Percentiles rank a stretch among this genome's conserved stretches.
Conservation (phyloP, 2,113 vertebrate genomes). For the Pseudorectes ferrugineus region DNA sequence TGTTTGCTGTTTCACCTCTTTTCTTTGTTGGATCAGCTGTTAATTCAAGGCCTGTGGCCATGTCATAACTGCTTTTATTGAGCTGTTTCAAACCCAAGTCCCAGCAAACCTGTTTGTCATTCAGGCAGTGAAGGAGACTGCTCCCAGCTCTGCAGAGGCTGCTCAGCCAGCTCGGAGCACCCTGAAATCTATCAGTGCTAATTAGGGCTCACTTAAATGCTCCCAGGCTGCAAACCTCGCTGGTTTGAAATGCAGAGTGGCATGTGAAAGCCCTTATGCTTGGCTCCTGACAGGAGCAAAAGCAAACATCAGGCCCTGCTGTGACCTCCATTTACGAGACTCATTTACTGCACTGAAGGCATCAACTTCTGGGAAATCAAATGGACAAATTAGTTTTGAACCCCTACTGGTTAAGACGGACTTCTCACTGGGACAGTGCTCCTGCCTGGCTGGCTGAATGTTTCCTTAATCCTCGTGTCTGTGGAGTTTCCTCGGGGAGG, state of each 20-base stretch:
- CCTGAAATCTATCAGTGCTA: constrained; percentile 55
- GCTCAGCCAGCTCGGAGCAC: constrained; percentile 20
- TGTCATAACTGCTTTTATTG: constrained; percentile 41
- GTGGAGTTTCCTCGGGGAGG: neutral
- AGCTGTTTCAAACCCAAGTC: constrained; percentile 18
- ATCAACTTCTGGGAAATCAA: constrained; percentile 53
- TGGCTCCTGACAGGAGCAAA: constrained; percentile 52
- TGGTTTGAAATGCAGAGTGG: constrained; percentile 44
- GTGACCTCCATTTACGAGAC: constrained; percentile 59
- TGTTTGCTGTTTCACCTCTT: constrained; percentile 16
- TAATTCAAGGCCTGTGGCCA: constrained; percentile 46
- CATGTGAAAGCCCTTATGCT: neutral
- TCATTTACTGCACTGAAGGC: constrained; percentile 52
- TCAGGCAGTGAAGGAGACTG: constrained; percentile 32
- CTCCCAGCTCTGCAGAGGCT: constrained; percentile 19
- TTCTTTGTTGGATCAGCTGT: constrained; percentile 36
- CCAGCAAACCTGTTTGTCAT: constrained; percentile 45
- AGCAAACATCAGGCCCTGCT: constrained; percentile 45
- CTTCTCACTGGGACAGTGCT: constrained; percentile 27
- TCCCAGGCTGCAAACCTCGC: neutral
- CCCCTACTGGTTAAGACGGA: constrained; percentile 43
- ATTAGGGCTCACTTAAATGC: constrained; percentile 55
- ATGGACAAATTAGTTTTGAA: constrained; percentile 58
- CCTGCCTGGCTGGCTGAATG: neutral
- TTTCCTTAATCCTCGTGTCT: neutral